A percentile compares a stretch with the other conserved stretches of the same genome.
Conservation (phyloP, 2,113 vertebrate genomes). For the Mormyrus iriodes region DNA sequence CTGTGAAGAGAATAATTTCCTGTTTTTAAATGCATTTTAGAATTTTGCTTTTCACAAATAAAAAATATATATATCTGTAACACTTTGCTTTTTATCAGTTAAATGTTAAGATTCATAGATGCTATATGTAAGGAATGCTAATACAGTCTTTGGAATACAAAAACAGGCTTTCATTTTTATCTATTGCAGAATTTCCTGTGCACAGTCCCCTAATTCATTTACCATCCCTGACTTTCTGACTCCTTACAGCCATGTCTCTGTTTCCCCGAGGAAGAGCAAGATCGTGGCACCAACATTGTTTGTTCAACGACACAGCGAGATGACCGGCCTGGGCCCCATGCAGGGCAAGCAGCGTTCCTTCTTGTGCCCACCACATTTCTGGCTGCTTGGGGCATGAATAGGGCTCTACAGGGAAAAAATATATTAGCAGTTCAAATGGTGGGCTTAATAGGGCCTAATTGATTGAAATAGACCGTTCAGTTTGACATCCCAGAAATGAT, state of each 20-base stretch:
- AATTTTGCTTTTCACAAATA: background rate
- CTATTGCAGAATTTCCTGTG: background rate
- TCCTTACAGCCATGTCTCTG: background rate
- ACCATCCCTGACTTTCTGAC: background rate
- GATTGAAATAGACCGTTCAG: background rate
- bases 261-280: background rate
- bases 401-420: background rate
- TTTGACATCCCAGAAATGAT: background rate
- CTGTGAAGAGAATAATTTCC: background rate
- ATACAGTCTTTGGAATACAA: background rate
- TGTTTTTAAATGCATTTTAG: background rate
- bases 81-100: background rate
- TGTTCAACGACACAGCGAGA: background rate
- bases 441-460: background rate
- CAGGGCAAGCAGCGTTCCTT: background rate
- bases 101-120: background rate
- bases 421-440: background rate
- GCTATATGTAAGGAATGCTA: background rate
- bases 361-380: background rate
- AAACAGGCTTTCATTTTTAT: background rate
- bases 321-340: background rate
- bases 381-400: background rate
- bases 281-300: background rate
- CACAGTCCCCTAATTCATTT: background rate
- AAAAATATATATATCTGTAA: background rate